Percentiles rank a stretch among this genome's conserved stretches.
These are phyloP conservation scores for Calliscelio sp. DNA, from an alignment of 2,888 invertebrate species.

Conservation along the genomic window DNA sequence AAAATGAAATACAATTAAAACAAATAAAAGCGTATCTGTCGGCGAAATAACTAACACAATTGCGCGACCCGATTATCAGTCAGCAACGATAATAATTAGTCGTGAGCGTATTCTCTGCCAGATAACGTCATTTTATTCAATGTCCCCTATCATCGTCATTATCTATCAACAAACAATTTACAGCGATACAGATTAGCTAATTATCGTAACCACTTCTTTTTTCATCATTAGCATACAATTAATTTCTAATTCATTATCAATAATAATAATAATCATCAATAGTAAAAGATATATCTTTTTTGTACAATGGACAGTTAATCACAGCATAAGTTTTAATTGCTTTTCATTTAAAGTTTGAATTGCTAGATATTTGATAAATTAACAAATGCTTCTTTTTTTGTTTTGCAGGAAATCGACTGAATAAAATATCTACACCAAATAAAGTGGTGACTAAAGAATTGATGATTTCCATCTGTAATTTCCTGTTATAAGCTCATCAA, in stretches of 20 bases:
- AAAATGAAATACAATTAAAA: too few species aligned
- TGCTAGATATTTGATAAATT: too few species aligned
- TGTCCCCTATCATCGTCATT: constrained; percentile 53
- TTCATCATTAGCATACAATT: constrained; percentile 46
- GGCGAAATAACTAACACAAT: constrained; percentile 70
- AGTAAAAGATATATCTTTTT: too few species aligned
- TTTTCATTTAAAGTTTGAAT: too few species aligned
- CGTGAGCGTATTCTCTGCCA: constrained; percentile 52
- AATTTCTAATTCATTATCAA: constrained; percentile 52
- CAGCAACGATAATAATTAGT: constrained; percentile 74
- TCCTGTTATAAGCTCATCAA: constrained; percentile 57
- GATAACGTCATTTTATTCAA: constrained; percentile 50
- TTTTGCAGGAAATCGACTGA: too few species aligned
- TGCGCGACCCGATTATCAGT: constrained; percentile 73
- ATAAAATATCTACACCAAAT: too few species aligned
- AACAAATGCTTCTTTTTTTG: too few species aligned
- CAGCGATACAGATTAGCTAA: constrained; percentile 39
- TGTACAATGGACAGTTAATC: too few species aligned
- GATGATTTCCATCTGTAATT: constrained; percentile 44
- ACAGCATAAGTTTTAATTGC: too few species aligned
- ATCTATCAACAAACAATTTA: constrained; percentile 67
- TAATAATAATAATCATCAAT: too few species aligned
- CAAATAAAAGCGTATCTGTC: constrained; percentile 39
- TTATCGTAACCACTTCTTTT: constrained; percentile 43
- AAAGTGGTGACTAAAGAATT: constrained; percentile 53